These are phyloP conservation scores for Zele albiditarsus DNA, from an alignment of 2,888 invertebrate species.

Conservation along the genomic window DNA sequence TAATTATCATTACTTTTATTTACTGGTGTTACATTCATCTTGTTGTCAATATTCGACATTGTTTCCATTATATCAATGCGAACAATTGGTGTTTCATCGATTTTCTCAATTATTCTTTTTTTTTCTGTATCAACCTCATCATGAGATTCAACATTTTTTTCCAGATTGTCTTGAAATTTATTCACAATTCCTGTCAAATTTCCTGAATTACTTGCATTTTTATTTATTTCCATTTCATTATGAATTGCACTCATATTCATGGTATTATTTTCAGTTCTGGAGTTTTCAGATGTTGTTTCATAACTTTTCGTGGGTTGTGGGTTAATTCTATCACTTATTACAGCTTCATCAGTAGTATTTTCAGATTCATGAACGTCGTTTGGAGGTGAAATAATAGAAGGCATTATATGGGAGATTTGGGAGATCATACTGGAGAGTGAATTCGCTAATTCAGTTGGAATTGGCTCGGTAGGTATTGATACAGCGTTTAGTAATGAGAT, in stretches of 20 bases:
- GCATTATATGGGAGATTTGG: slow-evolving; percentile 61
- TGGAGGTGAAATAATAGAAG: slow-evolving; percentile 50
- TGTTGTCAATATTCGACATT: slow-evolving; percentile 34
- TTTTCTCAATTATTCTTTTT: slow-evolving; percentile 9
- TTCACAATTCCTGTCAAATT: not conserved
- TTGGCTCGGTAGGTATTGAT: slow-evolving; percentile 48
- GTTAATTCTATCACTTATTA: not conserved
- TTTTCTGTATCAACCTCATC: not conserved
- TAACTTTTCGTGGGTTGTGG: not conserved
- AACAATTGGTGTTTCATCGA: slow-evolving; percentile 56
- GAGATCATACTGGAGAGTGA: slow-evolving; percentile 65
- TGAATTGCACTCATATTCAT: not conserved
- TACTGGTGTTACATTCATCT: not conserved
- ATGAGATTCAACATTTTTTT: slow-evolving; percentile 28
- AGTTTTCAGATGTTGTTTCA: not conserved
- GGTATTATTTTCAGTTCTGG: not conserved
- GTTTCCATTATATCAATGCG: slow-evolving; percentile 55
- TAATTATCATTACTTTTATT: not conserved
- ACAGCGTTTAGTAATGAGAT: slow-evolving; percentile 32
- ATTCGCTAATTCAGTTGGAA: slow-evolving; percentile 60
- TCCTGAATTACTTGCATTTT: not conserved
- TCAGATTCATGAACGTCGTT: not conserved
- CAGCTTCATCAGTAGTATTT: not conserved
- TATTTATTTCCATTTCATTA: not conserved
- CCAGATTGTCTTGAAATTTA: slow-evolving; percentile 11